phyloP scores from a whole-genome alignment of 2,888 invertebrate species.

The Lasioglossum zephyrum region DNA sequence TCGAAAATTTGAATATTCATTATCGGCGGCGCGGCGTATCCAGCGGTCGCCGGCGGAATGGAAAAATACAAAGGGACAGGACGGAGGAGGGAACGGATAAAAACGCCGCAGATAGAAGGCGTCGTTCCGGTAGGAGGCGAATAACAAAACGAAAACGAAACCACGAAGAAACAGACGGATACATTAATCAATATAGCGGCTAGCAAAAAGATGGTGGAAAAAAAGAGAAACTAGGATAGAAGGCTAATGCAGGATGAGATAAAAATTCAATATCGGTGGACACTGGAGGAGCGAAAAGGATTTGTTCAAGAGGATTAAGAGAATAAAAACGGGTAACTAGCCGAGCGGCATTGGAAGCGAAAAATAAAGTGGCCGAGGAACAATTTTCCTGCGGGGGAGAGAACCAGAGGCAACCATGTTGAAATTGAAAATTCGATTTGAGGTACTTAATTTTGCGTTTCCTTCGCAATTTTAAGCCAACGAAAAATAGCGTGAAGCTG shows the following conservation, averaged over 20 bases:
- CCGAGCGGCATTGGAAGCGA: neutral
- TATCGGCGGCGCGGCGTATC: conserved; percentile 37
- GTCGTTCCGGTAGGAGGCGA: conserved; percentile 3
- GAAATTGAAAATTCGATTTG: neutral
- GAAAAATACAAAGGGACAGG: conserved; percentile 17
- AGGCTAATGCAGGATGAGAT: conserved; percentile 50
- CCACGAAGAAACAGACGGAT: conserved; percentile 54
- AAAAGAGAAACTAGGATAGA: neutral
- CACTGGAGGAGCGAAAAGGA: conserved; percentile 11
- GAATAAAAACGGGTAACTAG: neutral
- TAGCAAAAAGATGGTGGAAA: conserved; percentile 23
- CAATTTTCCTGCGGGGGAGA: neutral
- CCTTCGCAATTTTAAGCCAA: neutral
- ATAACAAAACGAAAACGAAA: conserved; percentile 46
- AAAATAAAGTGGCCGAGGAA: conserved; percentile 38
- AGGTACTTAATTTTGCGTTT: neutral
- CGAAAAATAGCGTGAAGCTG: neutral
- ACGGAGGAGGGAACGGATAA: neutral
- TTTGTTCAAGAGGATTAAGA: conserved; percentile 13
- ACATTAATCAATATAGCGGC: conserved; percentile 55
- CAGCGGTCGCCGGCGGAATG: conserved; percentile 33
- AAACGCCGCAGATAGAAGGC: conserved; percentile 11
- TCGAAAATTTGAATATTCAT: conserved; percentile 57
- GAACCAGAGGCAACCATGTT: neutral
- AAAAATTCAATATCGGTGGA: conserved; percentile 58